A percentile compares a stretch with the other conserved stretches of the same genome.
phyloP scores from a whole-genome alignment of 2,888 invertebrate genomes.

The Vandiemenella viatica region DNA sequence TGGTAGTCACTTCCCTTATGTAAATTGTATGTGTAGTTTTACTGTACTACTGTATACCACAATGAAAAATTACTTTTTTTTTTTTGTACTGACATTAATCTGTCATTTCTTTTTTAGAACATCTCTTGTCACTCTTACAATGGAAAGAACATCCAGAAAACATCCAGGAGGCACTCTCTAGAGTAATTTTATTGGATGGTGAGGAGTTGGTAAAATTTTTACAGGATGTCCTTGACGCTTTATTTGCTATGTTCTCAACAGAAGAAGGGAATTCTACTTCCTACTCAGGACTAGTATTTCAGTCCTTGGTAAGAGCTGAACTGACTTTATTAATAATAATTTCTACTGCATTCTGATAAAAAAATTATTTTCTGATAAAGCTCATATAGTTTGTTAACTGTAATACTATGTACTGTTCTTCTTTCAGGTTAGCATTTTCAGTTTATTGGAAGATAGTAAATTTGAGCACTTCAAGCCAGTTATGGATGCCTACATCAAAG shows the following conservation, averaged over 20 bases:
- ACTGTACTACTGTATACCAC: too few species aligned
- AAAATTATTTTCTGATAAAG: background rate
- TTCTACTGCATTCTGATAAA: too few species aligned
- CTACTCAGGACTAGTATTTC: conserved; percentile 81
- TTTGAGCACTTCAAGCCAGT: conserved; percentile 91
- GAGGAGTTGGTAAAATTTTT: conserved; percentile 90
- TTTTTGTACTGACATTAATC: too few species aligned
- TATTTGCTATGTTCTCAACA: conserved; percentile 85
- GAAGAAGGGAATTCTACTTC: conserved; percentile 82
- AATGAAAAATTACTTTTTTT: too few species aligned
- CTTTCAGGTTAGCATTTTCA: conserved; percentile 64
- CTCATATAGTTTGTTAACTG: background rate
- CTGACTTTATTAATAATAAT: too few species aligned
- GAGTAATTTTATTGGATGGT: conserved; percentile 63
- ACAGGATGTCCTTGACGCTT: conserved; percentile 82
- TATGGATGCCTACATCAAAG: conserved; percentile 83
- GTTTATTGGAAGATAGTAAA: conserved; percentile 72
- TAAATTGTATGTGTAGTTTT: too few species aligned
- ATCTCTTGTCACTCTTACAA: conserved; percentile 72
- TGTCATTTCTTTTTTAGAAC: conserved; percentile 50
- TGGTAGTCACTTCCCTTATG: too few species aligned
- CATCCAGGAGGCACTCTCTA: conserved; percentile 69
- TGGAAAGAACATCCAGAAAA: conserved; percentile 83
- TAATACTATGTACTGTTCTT: background rate
- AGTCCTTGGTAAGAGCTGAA: conserved; percentile 62